Base-by-base conservation (phyloP, 2,888 invertebrate species). In the Coenonympha glycerion region DNA sequence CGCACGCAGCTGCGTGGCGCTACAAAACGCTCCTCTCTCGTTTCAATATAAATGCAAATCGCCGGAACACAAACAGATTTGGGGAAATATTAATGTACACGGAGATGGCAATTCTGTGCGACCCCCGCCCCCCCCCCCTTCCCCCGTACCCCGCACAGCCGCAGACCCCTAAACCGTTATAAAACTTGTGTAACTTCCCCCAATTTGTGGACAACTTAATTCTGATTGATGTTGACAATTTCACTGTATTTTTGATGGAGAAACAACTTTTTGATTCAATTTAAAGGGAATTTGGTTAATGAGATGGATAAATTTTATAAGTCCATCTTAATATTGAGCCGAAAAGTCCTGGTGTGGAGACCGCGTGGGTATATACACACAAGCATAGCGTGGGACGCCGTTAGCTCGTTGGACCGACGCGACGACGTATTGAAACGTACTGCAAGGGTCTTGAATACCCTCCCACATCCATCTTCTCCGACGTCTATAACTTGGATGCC, bases 21-120 rank as follows among this genome's bases (percentile, higher is more conserved):
- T n/a, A n/a, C 28, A 44, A 50, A 57, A 50, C 44, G 19, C 19
- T 21, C 42, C 39, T 47, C 47, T 50, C 42, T 26, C 47, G 55
- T 54, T 68, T 61, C 65, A 68, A 68, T 68, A 69, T 68, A 68
- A 63, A 69, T 69, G 66, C 63, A 65, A 68, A 70, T 68, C 60
- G 58, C 51, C 57, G 57, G 62, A 65, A 66, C 57, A 66, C 62
- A 66, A 66, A 68, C 64, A 64, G 65, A 64, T 66, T 68, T 63
- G 55, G 49, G 57, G 59, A 62, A 66, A 66, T 64, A 64, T 63
- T 59, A 64, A 64, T 64, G 61, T 66, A 64, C 62, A 59, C 47
- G 49, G 40, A 54, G 56, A 30, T 19, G 41, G 30, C 41, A 19
- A 41, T 39, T 39, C 39, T 22, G 39, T 11, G n/a, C 13, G 13